Conservation (phyloP, 2,113 vertebrate genomes). For the Mobula birostris region DNA sequence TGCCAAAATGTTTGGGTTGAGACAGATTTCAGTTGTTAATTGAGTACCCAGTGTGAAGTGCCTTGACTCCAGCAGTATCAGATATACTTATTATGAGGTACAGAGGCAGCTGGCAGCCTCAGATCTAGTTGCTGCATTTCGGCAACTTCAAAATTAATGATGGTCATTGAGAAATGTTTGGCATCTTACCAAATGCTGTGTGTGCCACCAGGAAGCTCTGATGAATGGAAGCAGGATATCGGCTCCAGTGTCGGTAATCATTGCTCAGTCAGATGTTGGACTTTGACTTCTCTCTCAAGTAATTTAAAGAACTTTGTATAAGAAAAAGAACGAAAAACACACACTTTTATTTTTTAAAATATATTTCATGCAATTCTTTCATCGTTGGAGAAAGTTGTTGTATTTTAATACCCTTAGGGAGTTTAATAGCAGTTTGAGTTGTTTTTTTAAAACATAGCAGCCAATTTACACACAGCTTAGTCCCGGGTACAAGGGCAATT, state of each 20-base stretch:
- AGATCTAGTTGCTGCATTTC: slow-evolving; percentile 51
- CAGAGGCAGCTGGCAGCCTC: slow-evolving; percentile 50
- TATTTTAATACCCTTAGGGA: not conserved
- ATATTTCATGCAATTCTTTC: not conserved
- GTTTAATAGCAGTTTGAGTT: not conserved
- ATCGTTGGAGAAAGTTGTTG: not conserved
- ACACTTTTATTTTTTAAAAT: slow-evolving; percentile 1
- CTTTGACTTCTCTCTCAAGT: slow-evolving; percentile 35
- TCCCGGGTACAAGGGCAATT: not conserved
- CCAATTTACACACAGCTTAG: not conserved
- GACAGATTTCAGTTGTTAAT: slow-evolving; percentile 46
- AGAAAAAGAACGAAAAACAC: slow-evolving; percentile 5
- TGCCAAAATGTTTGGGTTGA: slow-evolving; percentile 50
- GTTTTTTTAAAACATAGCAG: slow-evolving; percentile 22
- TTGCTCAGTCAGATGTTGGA: slow-evolving; percentile 50
- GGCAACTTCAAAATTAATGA: slow-evolving; percentile 50
- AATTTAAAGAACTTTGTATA: not conserved
- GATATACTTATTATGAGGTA: slow-evolving; percentile 47
- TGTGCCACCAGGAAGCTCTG: slow-evolving; percentile 46
- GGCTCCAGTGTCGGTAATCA: slow-evolving; percentile 42
- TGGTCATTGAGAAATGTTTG: slow-evolving; percentile 47
- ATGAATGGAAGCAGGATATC: slow-evolving; percentile 52
- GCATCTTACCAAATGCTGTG: slow-evolving; percentile 47
- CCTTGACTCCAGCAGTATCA: slow-evolving; percentile 47
- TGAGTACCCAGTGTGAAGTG: slow-evolving; percentile 51